phyloP scores from a whole-genome alignment of 2,797 vertebrate genomes.

The Gambelia wislizenii region DNA sequence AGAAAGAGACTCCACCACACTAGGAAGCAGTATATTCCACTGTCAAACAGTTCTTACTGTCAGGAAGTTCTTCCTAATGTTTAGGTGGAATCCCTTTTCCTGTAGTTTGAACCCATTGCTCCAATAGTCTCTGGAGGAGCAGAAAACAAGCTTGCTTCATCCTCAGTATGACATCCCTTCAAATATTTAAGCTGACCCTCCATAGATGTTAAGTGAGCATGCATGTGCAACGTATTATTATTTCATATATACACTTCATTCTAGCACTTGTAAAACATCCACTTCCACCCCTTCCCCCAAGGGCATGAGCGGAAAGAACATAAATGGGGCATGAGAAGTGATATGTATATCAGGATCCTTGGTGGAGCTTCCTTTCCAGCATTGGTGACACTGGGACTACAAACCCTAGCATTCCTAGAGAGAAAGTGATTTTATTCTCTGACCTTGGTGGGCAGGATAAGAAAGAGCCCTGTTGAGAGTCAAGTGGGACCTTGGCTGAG shows the following conservation, averaged over 20 bases:
- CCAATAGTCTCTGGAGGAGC: too few species aligned
- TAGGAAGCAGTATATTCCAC: too few species aligned
- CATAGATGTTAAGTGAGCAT: not conserved
- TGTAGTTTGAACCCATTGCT: too few species aligned
- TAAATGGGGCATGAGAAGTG: not conserved
- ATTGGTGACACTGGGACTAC: not conserved
- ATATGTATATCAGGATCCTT: not conserved
- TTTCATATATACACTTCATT: not conserved
- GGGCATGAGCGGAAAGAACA: not conserved
- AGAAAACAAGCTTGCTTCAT: too few species aligned
- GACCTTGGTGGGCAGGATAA: not conserved
- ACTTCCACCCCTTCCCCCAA: not conserved
- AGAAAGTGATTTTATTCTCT: not conserved
- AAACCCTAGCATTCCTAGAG: not conserved
- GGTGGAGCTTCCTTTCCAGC: not conserved
- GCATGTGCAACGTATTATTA: not conserved
- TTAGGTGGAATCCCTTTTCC: too few species aligned
- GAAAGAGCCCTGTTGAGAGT: not conserved
- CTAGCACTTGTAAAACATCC: not conserved
- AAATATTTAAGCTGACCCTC: too few species aligned
- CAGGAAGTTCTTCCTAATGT: too few species aligned
- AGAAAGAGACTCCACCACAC: too few species aligned
- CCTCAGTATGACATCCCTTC: too few species aligned
- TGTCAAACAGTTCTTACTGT: too few species aligned
- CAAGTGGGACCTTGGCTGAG: not conserved